A percentile compares a stretch with the other conserved stretches of the same genome.
These are phyloP conservation scores for Epizoanthus rinbou DNA, from an alignment of 92 coral and sea anemone genomes.

Conservation along the genomic window DNA sequence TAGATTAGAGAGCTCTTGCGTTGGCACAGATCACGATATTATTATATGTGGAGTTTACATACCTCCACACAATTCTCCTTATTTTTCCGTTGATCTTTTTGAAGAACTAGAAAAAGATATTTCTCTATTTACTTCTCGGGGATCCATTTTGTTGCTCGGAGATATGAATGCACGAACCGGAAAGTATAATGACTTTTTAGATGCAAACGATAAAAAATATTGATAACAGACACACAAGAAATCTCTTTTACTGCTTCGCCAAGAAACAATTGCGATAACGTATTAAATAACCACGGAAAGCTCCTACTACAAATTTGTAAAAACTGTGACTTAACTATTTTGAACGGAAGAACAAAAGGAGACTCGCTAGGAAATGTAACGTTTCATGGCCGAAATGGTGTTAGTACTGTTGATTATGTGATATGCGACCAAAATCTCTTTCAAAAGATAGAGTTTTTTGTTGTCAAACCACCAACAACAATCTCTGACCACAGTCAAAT, in stretches of 20 bases:
- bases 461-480: slow-evolving; percentile 40
- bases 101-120: no score
- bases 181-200: no score
- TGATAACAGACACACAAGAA: no score
- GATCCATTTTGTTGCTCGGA: no score
- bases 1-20: neutral
- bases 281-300: neutral
- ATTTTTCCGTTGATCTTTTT: neutral
- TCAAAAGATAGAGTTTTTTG: neutral
- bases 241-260: no score
- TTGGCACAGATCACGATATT: neutral
- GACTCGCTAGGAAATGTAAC: slow-evolving; percentile 7
- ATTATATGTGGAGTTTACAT: slow-evolving; percentile 4
- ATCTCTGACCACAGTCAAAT: slow-evolving; percentile 47
- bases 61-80: neutral
- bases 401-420: slow-evolving; percentile 4
- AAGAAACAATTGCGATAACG: no score
- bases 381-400: neutral
- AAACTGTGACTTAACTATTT: neutral
- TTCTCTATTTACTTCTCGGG: no score
- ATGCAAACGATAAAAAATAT: no score
- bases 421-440: neutral
- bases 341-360: neutral
- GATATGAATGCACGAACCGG: no score
- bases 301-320: neutral